These are phyloP conservation scores for Seira musarum DNA, from an alignment of 2,888 invertebrate genomes.

Conservation along the genomic window DNA sequence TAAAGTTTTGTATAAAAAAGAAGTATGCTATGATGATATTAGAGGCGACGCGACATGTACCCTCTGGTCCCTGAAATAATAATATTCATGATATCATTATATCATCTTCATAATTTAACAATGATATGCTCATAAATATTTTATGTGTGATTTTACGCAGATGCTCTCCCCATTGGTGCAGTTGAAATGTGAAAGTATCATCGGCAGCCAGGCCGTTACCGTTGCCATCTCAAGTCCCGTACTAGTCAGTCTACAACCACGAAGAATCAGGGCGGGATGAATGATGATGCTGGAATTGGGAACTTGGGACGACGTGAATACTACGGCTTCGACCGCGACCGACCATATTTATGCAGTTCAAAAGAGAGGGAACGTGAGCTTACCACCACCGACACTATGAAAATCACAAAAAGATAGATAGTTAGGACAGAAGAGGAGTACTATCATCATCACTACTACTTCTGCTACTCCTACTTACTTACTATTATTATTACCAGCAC, in stretches of 20 bases:
- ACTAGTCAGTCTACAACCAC: constrained; percentile 10
- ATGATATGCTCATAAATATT: constrained; percentile 53
- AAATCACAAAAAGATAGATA: background rate
- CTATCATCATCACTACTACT: background rate
- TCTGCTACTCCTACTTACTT: no score
- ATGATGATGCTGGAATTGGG: constrained; percentile 40
- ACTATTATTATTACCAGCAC: background rate
- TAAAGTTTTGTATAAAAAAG: background rate
- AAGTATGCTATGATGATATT: background rate
- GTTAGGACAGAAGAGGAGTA: background rate
- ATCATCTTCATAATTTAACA: constrained; percentile 45
- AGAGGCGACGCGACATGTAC: background rate
- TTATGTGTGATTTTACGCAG: constrained; percentile 59
- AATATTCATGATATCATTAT: constrained; percentile 10
- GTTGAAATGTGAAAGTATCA: constrained; percentile 5
- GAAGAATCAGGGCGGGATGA: constrained; percentile 29
- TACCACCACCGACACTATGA: background rate
- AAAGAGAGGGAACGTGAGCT: constrained; percentile 24
- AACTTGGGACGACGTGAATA: constrained; percentile 16
- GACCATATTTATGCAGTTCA: constrained; percentile 7
- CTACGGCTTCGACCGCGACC: constrained; percentile 17
- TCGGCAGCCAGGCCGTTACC: background rate
- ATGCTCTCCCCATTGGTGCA: constrained; percentile 30
- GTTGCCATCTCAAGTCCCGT: background rate
- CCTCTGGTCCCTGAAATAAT: background rate